A percentile compares a stretch with the other conserved stretches of the same genome.
phyloP scores from a whole-genome alignment of 1,140 invertebrate species.

The Drosophila miranda region DNA sequence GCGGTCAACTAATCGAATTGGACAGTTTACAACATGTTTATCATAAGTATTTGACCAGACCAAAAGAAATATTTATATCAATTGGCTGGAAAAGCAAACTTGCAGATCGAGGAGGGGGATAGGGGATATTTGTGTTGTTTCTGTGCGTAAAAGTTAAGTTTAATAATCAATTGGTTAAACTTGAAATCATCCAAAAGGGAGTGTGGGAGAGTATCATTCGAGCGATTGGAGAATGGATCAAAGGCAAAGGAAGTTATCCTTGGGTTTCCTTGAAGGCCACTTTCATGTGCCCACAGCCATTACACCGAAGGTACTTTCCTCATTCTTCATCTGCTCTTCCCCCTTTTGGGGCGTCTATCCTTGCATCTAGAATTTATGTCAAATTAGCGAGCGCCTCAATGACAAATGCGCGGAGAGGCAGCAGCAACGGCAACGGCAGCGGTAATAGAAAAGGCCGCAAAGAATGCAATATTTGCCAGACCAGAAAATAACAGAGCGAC shows the following conservation, averaged over 20 bases:
- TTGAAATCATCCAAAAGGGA: too few species aligned
- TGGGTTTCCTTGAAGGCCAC: too few species aligned
- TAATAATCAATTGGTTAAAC: too few species aligned
- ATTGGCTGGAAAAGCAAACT: conserved; percentile 20
- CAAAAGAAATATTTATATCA: conserved; percentile 30
- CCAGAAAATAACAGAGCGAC: conserved; percentile 7
- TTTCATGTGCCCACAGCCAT: too few species aligned
- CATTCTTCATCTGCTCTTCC: conserved; percentile 14
- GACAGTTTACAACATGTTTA: conserved; percentile 49
- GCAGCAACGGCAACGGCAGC: neutral
- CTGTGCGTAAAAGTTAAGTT: too few species aligned
- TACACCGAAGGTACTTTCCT: conserved; percentile 5
- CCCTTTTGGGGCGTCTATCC: conserved; percentile 25
- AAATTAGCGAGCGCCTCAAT: conserved; percentile 69
- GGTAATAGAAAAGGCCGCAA: conserved; percentile 20
- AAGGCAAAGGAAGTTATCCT: too few species aligned
- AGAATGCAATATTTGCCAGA: conserved; percentile 46
- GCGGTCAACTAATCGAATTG: conserved; percentile 30
- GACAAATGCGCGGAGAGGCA: conserved; percentile 54
- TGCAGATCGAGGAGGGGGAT: neutral
- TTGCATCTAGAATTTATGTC: conserved; percentile 68
- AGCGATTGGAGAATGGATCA: too few species aligned
- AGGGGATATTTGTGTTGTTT: neutral
- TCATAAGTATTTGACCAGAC: conserved; percentile 31
- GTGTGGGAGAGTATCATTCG: too few species aligned